A percentile compares a stretch with the other conserved stretches of the same genome.
phyloP scores from a whole-genome alignment of 2,888 invertebrate species.

The Vanessa cardui region DNA sequence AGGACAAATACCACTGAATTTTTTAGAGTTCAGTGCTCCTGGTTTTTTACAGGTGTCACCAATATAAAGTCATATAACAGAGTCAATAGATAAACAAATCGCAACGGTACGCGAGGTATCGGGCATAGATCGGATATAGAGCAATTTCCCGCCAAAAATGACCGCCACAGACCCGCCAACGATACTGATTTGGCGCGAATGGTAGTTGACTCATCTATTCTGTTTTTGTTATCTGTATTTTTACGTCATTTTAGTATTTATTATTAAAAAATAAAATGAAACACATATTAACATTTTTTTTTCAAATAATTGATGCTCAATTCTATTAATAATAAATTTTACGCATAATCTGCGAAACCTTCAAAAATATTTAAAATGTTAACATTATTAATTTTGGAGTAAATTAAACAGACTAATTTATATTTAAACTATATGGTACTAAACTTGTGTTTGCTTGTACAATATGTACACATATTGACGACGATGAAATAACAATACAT shows the following conservation, averaged over 20 bases:
- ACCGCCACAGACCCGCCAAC: constrained; percentile 61
- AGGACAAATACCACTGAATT: background rate
- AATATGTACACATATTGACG: too few relatives aligned
- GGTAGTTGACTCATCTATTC: constrained; percentile 9
- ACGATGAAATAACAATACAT: too few relatives aligned
- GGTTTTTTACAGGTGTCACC: background rate
- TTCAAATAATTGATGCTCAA: too few relatives aligned
- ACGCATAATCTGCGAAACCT: background rate
- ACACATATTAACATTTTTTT: background rate
- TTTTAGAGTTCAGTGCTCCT: background rate
- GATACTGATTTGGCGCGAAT: constrained; percentile 49
- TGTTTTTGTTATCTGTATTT: constrained; percentile 11
- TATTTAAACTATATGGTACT: too few relatives aligned
- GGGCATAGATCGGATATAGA: constrained; percentile 70
- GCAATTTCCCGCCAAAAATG: constrained; percentile 79
- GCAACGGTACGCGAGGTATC: constrained; percentile 55
- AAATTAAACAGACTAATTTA: too few relatives aligned
- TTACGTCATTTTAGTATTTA: background rate
- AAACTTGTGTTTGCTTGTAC: too few relatives aligned
- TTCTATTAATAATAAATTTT: background rate
- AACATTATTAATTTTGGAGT: too few relatives aligned
- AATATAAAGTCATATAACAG: constrained; percentile 38
- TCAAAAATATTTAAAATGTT: too few relatives aligned
- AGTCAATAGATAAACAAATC: constrained; percentile 54
- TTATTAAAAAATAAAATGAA: background rate